A percentile compares a stretch with the other conserved stretches of the same genome.
These are phyloP conservation scores for Meloidogyne floridensis DNA, from an alignment of 1,140 invertebrate species.

Conservation along the genomic window DNA sequence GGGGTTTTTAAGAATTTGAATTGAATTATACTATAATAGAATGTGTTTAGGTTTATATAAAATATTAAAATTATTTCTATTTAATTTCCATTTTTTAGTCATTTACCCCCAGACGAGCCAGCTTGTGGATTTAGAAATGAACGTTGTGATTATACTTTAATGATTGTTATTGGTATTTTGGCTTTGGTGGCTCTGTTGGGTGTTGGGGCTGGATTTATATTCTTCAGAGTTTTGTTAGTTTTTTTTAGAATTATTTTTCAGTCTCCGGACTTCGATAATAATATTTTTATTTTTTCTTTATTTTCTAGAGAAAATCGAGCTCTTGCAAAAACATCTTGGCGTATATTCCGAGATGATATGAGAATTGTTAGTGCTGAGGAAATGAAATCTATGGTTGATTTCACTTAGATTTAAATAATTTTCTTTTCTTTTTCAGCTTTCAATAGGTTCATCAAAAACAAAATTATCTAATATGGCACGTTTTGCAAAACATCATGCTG, in stretches of 20 bases:
- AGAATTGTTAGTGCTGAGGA: constrained; percentile 59
- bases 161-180: constrained; percentile 52
- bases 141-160: constrained; percentile 60
- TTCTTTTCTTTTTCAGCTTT: constrained; percentile 46
- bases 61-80: neutral
- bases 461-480: constrained; percentile 61
- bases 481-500: constrained; percentile 64
- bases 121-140: constrained; percentile 62
- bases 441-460: constrained; percentile 62
- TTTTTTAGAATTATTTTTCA: neutral
- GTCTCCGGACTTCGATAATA: neutral
- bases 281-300: constrained; percentile 27
- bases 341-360: constrained; percentile 62
- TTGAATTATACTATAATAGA: no score
- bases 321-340: constrained; percentile 57
- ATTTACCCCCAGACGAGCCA: constrained; percentile 30
- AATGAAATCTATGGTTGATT: constrained; percentile 62
- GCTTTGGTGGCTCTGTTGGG: constrained; percentile 44
- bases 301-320: constrained; percentile 54
- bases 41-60: no score
- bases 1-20: no score
- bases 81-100: neutral
- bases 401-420: neutral
- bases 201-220: constrained; percentile 44
- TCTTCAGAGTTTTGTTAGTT: constrained; percentile 52